Percentiles rank a stretch among this genome's conserved stretches.
Evolutionary conservation across 2,113 vertebrate genomes (phyloP).

Genomic region (Canis aureus): DNA sequence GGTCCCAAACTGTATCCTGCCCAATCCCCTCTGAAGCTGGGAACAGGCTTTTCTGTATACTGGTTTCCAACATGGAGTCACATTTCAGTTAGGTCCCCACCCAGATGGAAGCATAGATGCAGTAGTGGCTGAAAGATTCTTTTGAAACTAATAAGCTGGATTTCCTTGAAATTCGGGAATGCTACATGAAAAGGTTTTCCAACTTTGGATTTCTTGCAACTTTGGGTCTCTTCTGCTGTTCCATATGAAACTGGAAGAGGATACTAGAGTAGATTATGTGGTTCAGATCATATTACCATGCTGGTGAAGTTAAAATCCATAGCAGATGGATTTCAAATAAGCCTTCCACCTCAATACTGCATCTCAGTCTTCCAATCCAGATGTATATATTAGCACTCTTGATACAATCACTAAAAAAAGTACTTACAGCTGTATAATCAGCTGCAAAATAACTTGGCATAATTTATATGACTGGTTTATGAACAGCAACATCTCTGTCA

Average conservation of each 20-base stretch:
- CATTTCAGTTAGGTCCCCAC: background rate
- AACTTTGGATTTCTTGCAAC: background rate
- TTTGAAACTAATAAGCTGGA: background rate
- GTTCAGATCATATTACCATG: conserved; percentile 16
- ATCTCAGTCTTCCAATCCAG: background rate
- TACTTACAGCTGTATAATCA: background rate
- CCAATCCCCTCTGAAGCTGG: background rate
- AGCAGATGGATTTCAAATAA: background rate
- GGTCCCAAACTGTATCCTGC: background rate
- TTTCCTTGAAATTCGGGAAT: background rate
- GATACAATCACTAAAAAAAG: background rate
- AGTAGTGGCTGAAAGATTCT: background rate
- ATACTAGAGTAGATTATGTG: background rate
- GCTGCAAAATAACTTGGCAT: background rate
- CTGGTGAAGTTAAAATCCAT: conserved; percentile 4
- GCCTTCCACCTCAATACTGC: background rate
- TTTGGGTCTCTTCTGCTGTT: background rate
- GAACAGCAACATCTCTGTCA: background rate
- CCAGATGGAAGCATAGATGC: background rate
- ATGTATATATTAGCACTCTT: background rate
- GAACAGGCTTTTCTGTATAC: background rate
- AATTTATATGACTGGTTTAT: background rate
- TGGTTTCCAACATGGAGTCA: background rate
- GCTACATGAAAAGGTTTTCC: background rate
- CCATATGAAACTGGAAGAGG: background rate